Conservation (phyloP, 2,888 invertebrate genomes). For the Silvanus unidentatus region DNA sequence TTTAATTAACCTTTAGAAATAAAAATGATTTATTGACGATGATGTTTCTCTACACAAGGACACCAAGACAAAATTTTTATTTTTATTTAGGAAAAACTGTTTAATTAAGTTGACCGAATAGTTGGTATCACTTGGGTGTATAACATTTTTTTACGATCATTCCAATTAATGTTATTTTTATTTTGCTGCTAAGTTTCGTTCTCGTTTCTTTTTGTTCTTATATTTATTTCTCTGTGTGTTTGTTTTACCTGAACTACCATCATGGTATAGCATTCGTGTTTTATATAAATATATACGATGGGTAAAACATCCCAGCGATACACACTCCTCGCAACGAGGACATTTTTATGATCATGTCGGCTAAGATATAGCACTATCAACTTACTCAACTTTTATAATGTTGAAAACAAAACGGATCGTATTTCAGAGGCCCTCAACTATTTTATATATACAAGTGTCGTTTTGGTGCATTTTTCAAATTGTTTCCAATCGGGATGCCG, state of each 20-base stretch:
- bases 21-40: neutral
- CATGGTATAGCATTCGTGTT: conserved; percentile 21
- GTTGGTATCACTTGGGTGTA: conserved; percentile 1
- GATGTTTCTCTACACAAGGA: neutral
- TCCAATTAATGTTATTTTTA: conserved; percentile 29
- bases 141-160: conserved; percentile 22
- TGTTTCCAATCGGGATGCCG: too few species aligned
- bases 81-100: neutral
- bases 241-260: conserved; percentile 14
- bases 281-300: conserved; percentile 36
- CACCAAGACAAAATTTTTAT: neutral
- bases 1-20: neutral
- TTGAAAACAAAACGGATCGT: conserved; percentile 47
- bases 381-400: conserved; percentile 46
- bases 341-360: conserved; percentile 48
- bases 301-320: conserved; percentile 12
- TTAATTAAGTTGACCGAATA: conserved; percentile 1
- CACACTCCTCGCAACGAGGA: conserved; percentile 38
- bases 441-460: conserved; percentile 38
- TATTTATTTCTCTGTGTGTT: conserved; percentile 18
- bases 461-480: conserved; percentile 35
- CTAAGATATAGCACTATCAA: conserved; percentile 48
- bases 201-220: too few species aligned
- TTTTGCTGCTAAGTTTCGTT: too few species aligned
- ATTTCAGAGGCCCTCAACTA: conserved; percentile 37